Base-by-base conservation (phyloP, 2,113 vertebrate species). In the Boulengeromyrus knoepffleri region DNA sequence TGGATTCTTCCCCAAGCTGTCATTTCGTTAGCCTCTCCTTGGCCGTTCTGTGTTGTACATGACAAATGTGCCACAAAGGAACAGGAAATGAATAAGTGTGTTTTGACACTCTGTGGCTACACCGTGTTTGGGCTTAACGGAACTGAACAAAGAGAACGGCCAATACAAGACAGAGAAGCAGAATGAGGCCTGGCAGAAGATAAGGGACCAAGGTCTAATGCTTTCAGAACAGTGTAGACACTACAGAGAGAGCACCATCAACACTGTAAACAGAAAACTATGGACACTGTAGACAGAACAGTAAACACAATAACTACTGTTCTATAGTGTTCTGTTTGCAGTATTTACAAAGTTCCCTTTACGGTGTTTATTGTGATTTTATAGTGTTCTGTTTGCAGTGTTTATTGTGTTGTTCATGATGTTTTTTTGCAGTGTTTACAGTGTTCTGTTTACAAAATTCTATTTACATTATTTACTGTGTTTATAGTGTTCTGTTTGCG, bases 1-100 rank as follows among this genome's bases (percentile, higher is more conserved):
- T 31, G 21, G 74, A 52, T 45, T 53, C 89, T 89, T 85, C 47
- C 53, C 89, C 8, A 46, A 36, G 36, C 85, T 87, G 87, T 77
- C 49, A 77, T 86, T 89, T 50, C 3, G 24, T 15, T 27, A 49
- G 24, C 46, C 83, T 87, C 47, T 31, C 46, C 84, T n/a, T 45
- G 24, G 87, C 46, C 66, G 24, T 21, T 77, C 52, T 36, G 39
- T 46, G 46, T 90, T 27, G 88, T 86, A 89, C 92, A 91, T 91
- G 91, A 90, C 89, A 92, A 92, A 88, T 62, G 52, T 47, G 45
- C 56, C 3, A 53, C 88, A 90, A 91, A 91, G 88, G 70, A 74
- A 89, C 87, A n/a, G 62, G n/a, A n/a, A 45, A 92, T 92, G 56
- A 90, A 92, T 92, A 49, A 91, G 87, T 66, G 46, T 39, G 49